phyloP scores from a whole-genome alignment of 2,113 vertebrate genomes.

The Callopanchax toddi region DNA sequence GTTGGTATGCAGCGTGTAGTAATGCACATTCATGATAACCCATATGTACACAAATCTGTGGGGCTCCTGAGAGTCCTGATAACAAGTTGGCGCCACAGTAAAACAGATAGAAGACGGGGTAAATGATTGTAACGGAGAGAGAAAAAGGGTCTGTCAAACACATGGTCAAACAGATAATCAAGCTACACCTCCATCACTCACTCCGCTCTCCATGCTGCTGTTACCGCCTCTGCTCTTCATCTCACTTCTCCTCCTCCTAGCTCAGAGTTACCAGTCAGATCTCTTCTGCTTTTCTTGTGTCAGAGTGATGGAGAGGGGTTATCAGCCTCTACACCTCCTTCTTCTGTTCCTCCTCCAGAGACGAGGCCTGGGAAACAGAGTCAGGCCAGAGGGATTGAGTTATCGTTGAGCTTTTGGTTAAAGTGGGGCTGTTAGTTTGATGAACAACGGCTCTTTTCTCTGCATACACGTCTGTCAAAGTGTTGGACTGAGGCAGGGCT shows the following conservation, averaged over 20 bases:
- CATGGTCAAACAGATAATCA: slow-evolving; percentile 45
- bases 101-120: slow-evolving; percentile 44
- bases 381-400: slow-evolving; percentile 16
- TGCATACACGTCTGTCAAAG: slow-evolving; percentile 13
- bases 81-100: slow-evolving; percentile 53
- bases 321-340: slow-evolving; percentile 59
- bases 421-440: slow-evolving; percentile 24
- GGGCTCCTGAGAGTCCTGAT: slow-evolving; percentile 49
- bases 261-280: slow-evolving; percentile 33
- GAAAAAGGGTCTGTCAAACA: slow-evolving; percentile 58
- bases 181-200: slow-evolving; percentile 47
- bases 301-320: slow-evolving; percentile 69
- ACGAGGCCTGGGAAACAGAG: slow-evolving; percentile 55
- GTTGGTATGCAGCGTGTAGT: slow-evolving; percentile 61
- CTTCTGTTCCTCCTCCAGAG: slow-evolving; percentile 35
- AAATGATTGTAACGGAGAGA: slow-evolving; percentile 56
- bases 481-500: slow-evolving; percentile 6
- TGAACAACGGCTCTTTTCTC: slow-evolving; percentile 17
- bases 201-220: slow-evolving; percentile 9
- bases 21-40: slow-evolving; percentile 64
- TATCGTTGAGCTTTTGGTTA: slow-evolving; percentile 21
- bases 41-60: slow-evolving; percentile 45
- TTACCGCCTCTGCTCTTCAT: slow-evolving; percentile 16
- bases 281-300: slow-evolving; percentile 31
- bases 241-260: slow-evolving; percentile 23